Conservation (phyloP, 1,140 invertebrate species). For the Drosophila bipectinata region DNA sequence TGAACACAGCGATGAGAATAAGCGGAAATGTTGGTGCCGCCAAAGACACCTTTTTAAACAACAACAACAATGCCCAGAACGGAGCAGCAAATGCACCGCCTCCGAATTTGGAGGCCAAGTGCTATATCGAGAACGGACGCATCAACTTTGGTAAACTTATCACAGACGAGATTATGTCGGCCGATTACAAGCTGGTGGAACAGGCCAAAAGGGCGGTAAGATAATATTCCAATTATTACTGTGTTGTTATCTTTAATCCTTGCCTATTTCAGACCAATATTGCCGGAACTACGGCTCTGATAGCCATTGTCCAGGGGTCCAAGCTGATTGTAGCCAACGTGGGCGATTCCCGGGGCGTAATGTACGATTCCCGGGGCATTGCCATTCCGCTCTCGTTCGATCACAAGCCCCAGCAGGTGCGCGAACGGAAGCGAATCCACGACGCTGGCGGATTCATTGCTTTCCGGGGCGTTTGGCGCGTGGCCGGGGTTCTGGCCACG, state of each 20-base stretch:
- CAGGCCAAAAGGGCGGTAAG: conserved; percentile 90
- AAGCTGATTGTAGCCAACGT: conserved; percentile 97
- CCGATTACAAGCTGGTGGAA: conserved; percentile 91
- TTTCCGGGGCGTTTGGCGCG: conserved; percentile 98
- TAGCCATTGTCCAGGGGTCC: conserved; percentile 93
- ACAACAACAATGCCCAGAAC: conserved; percentile 67
- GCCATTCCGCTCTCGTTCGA: conserved; percentile 97
- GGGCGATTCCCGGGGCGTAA: conserved; percentile 97
- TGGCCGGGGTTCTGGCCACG: conserved; percentile 97
- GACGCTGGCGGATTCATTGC: conserved; percentile 97
- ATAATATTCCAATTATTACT: neutral
- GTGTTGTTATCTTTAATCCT: neutral
- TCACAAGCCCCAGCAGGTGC: conserved; percentile 97
- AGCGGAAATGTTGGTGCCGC: conserved; percentile 52
- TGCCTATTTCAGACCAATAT: conserved; percentile 86
- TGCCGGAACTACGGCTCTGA: conserved; percentile 96
- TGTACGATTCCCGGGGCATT: conserved; percentile 95
- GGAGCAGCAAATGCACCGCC: conserved; percentile 42
- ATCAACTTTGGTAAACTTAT: conserved; percentile 92
- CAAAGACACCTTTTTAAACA: conserved; percentile 70
- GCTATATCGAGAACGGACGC: conserved; percentile 89
- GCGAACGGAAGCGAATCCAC: conserved; percentile 94
- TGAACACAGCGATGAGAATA: conserved; percentile 71
- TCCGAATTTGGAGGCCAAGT: conserved; percentile 83
- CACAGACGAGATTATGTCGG: conserved; percentile 92